Evolutionary conservation across 2,888 invertebrate genomes (phyloP), one percentile per base, ranked within the genome.

Genomic region (Agrotis ipsilon): DNA sequence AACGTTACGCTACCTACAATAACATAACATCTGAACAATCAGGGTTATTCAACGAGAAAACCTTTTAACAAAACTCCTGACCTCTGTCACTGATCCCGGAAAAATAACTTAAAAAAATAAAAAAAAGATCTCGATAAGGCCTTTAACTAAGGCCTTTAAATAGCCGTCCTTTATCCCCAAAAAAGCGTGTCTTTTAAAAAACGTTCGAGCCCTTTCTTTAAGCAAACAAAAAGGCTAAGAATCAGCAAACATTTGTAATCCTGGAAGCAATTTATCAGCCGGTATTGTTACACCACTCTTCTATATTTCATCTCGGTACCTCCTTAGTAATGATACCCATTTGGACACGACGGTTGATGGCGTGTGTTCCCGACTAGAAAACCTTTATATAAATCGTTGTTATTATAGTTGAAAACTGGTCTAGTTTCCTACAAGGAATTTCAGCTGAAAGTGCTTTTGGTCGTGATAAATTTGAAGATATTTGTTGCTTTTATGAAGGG

Each of bases 171-270:
- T 80, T 80, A 80, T 80, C 57, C 65, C 4, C 1, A 39, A 79
- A 78, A 79, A 75, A 48, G 76, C 77, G 70, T 69, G 80, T 67
- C 68, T 76, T 69, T 76, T 62, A 80, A 80, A 80, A 80, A 79
- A 77, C 67, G 46, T 72, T 70, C 72, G 65, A 75, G 78, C 81
- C 72, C 81, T 73, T 80, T 80, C 76, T 80, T 80, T 2, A 11
- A n/a, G 80, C 79, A 80, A 80, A 81, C 80, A 86, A 84, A 87
- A 87, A 86, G 80, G 74, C 80, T 80, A 81, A 85, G 84, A 88
- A 85, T 85, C 86, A 80, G 75, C 86, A 82, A 83, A 86, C 88
- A 87, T 88, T 87, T 85, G 88, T 89, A 86, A 89, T 85, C 84
- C 82, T 75, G 72, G 68, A 75, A 76, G 81, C 87, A 84, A 89